Evolutionary conservation across 2,888 invertebrate species (phyloP).

Genomic region (Callimorpha dominula): DNA sequence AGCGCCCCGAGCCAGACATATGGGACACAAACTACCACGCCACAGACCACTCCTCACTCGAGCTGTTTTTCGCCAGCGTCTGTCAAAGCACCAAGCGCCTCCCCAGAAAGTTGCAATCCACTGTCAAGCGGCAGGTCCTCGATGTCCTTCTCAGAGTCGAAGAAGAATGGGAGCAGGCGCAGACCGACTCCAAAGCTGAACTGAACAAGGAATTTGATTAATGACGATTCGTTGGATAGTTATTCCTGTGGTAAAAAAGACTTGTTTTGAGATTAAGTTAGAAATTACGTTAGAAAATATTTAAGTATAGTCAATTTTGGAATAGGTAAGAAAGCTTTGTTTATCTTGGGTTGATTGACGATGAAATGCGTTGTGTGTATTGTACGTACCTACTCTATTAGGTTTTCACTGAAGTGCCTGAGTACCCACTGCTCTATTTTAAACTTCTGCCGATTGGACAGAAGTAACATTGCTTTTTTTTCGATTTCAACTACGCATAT

Average conservation of each 20-base stretch:
- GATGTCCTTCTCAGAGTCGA: slow-evolving; percentile 74
- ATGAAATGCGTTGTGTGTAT: neutral
- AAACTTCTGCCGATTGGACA: no score
- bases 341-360: neutral
- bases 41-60: slow-evolving; percentile 68
- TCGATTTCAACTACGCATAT: no score
- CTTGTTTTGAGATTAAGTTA: neutral
- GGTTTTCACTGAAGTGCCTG: neutral
- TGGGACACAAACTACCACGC: slow-evolving; percentile 59
- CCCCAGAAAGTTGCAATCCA: slow-evolving; percentile 65
- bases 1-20: slow-evolving; percentile 52
- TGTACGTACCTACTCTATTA: neutral
- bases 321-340: neutral
- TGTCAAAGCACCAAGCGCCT: slow-evolving; percentile 77
- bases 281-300: neutral
- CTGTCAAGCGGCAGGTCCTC: slow-evolving; percentile 72
- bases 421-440: neutral
- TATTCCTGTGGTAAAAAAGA: neutral
- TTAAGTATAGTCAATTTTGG: neutral
- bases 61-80: slow-evolving; percentile 81
- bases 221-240: neutral
- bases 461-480: no score
- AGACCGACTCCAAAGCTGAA: slow-evolving; percentile 48
- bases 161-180: slow-evolving; percentile 68
- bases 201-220: slow-evolving; percentile 46